These are phyloP conservation scores for Coptodon rendalli DNA, from an alignment of 2,113 vertebrate species.

Conservation along the genomic window DNA sequence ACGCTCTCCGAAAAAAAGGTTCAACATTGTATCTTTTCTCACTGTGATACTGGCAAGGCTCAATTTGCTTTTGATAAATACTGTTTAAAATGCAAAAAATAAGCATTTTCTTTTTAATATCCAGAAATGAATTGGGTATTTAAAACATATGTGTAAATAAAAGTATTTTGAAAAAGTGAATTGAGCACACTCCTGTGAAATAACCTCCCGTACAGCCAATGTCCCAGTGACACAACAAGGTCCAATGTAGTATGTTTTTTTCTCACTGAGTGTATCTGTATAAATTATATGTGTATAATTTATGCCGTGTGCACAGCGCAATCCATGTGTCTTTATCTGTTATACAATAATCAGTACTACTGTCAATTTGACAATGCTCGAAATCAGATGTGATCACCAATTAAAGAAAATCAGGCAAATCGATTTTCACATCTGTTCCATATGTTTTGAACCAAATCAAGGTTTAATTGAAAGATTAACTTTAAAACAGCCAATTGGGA, in stretches of 20 bases:
- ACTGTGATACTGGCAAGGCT: slow-evolving; percentile 31
- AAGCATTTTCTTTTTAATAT: not conserved
- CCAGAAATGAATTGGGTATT: not conserved
- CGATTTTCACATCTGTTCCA: slow-evolving; percentile 33
- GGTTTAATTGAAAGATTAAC: not conserved
- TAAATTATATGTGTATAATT: slow-evolving; percentile 75
- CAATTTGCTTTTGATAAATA: slow-evolving; percentile 5
- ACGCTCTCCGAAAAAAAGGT: slow-evolving; percentile 47
- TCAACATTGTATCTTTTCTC: slow-evolving; percentile 51
- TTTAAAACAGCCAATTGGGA: slow-evolving; percentile 35
- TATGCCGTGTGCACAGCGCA: slow-evolving; percentile 71
- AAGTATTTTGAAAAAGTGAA: not conserved
- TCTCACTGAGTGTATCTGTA: slow-evolving; percentile 55
- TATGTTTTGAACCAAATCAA: slow-evolving; percentile 5
- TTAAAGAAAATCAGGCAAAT: slow-evolving; percentile 3
- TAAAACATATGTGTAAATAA: not conserved
- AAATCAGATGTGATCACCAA: slow-evolving; percentile 51
- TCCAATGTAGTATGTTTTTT: slow-evolving; percentile 49
- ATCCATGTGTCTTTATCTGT: slow-evolving; percentile 76
- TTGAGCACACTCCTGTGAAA: not conserved
- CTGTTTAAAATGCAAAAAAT: not conserved
- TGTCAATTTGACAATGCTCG: not conserved
- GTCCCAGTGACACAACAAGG: slow-evolving; percentile 37
- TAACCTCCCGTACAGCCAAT: not conserved
- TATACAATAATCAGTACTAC: slow-evolving; percentile 52